Base-by-base conservation (phyloP, 2,888 invertebrate genomes). In the Torymus tubicola region DNA sequence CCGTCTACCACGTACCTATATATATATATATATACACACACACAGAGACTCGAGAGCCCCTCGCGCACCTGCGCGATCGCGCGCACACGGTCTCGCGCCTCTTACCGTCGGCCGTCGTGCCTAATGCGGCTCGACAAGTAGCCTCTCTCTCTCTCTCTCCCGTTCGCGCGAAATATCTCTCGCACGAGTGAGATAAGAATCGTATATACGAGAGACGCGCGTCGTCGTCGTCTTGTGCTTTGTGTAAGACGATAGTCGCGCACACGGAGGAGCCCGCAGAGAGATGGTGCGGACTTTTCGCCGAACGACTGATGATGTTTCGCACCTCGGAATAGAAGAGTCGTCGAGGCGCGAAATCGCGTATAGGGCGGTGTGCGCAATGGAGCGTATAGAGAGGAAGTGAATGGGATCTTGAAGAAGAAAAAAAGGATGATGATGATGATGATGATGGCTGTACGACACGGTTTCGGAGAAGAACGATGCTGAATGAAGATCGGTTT, bases 51-150 rank as follows among this genome's bases (percentile, higher is more conserved):
- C 8, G 8, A 5, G 42, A 8, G 8, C 8, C 42, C 8, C 42
- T 42, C 42, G 53, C 57, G 75, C 80, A 80, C 74, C 76, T 76
- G 76, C 76, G 71, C 71, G 71, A 31, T 21, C 74, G 12, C 21
- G 42, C 58, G 60, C 50, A 60, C n/a, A 55, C 65, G 53, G 57
- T 13, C 63, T 18, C 13, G 14, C 8, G 24, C 42, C 42, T 42
- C 42, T 70, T 64, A 53, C 79, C 82, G 82, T 79, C 82, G 82
- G 82, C 82, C 82, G 79, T 82, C 82, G 82, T 79, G 76, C 52
- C 74, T 79, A 79, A 82, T 65, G 76, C 76, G 72, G 31, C 14
- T 73, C 64, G 81, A 78, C 81, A 68, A 13, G 31, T n/a, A 16
- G 14, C 14, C 42, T 8, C 42, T 42, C 42, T 8, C 31, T 31